These are phyloP conservation scores for Lithophane ornitopus DNA, from an alignment of 2,888 invertebrate species.

Conservation along the genomic window DNA sequence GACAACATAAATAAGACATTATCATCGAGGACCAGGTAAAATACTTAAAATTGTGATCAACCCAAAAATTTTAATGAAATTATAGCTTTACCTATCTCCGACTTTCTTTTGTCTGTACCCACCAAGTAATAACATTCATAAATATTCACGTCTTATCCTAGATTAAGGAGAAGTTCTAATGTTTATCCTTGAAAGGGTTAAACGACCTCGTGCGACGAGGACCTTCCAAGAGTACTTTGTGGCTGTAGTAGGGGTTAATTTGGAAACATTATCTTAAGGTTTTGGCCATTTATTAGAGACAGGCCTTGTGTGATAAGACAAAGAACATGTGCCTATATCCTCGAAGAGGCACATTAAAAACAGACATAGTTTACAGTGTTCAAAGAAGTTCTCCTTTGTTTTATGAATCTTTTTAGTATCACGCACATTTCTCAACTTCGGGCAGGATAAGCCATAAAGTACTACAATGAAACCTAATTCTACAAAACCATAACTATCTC, in stretches of 20 bases:
- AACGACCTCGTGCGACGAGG: conserved; percentile 37
- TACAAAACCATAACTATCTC: conserved; percentile 8
- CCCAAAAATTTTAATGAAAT: conserved; percentile 5
- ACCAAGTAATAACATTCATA: conserved; percentile 50
- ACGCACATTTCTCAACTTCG: background rate
- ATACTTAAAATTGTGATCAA: conserved; percentile 10
- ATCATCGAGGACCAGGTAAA: background rate
- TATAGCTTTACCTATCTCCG: conserved; percentile 1
- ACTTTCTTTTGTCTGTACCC: conserved; percentile 34
- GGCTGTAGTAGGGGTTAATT: conserved; percentile 46
- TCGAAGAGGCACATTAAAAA: conserved; percentile 9
- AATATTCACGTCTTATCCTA: conserved; percentile 58
- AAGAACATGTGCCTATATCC: background rate
- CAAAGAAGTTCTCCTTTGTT: background rate
- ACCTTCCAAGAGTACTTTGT: conserved; percentile 46
- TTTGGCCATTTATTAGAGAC: conserved; percentile 35
- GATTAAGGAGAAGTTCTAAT: conserved; percentile 56
- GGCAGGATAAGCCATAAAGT: conserved; percentile 2
- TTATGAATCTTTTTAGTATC: conserved; percentile 8
- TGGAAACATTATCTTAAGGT: conserved; percentile 46
- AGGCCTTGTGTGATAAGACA: background rate
- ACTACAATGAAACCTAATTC: conserved; percentile 1
- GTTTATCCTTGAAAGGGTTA: conserved; percentile 57
- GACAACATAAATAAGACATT: background rate
- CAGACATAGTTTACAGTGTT: background rate